Conservation (phyloP, 1,140 invertebrate species). For the Rhopalosiphum padi region DNA sequence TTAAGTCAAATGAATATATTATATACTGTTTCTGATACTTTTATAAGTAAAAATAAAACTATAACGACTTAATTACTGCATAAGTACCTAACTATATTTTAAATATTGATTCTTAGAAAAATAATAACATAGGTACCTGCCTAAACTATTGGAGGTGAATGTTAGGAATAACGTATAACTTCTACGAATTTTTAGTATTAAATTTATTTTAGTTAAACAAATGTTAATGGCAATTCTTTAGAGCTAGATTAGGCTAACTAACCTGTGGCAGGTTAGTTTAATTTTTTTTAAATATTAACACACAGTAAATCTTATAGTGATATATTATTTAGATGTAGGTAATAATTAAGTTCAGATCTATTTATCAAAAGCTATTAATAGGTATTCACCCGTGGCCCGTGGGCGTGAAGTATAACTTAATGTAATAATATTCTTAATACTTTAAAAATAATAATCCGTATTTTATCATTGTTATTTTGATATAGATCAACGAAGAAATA, state of each 20-base stretch:
- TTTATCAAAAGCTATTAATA: too few species aligned
- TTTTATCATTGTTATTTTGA: constrained; percentile 59
- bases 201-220: too few species aligned
- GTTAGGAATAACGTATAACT: background rate
- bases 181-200: too few species aligned
- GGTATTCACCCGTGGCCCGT: too few species aligned
- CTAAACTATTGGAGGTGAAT: background rate
- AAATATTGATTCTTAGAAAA: background rate
- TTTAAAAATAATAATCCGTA: background rate
- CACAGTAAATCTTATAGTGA: too few species aligned
- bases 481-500: constrained; percentile 76
- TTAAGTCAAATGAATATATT: background rate
- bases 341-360: too few species aligned
- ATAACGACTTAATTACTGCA: background rate
- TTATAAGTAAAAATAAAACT: background rate
- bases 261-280: too few species aligned
- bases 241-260: too few species aligned
- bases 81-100: background rate
- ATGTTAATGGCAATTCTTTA: too few species aligned
- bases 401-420: background rate
- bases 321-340: too few species aligned
- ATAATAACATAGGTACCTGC: background rate
- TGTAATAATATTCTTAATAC: background rate
- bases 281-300: too few species aligned
- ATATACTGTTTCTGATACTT: background rate